Percentiles rank a stretch among this genome's conserved stretches.
Evolutionary conservation across 2,113 vertebrate species (phyloP).

Genomic region (Albula glossodonta): DNA sequence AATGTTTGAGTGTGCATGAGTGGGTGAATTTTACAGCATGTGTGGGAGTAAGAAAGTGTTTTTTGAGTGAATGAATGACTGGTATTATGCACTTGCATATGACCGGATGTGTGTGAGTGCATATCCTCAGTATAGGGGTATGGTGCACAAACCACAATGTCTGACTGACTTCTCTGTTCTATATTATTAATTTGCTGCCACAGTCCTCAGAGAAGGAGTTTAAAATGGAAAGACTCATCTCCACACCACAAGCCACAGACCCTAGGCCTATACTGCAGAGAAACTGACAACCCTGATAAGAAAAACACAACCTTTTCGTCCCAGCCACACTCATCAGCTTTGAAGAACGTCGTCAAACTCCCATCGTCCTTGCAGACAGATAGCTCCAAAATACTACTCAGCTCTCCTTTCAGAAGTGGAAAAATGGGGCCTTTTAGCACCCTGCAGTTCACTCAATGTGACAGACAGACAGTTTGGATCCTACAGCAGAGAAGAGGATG

Average conservation of each 20-base stretch:
- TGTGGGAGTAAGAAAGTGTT: conserved; percentile 32
- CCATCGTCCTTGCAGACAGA: background rate
- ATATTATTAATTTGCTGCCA: conserved; percentile 26
- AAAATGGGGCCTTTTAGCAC: background rate
- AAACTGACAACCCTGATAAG: conserved; percentile 52
- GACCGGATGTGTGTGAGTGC: conserved; percentile 1
- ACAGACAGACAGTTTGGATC: background rate
- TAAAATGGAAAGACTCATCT: conserved; percentile 38
- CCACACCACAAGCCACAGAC: conserved; percentile 33
- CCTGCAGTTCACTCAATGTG: background rate
- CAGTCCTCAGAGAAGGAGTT: conserved; percentile 21
- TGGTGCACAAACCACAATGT: conserved; percentile 34
- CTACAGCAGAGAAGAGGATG: background rate
- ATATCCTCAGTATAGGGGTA: conserved; percentile 22
- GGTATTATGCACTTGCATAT: background rate
- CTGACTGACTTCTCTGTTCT: conserved; percentile 24
- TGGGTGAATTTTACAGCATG: background rate
- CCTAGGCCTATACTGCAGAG: conserved; percentile 27
- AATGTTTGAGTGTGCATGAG: conserved; percentile 33
- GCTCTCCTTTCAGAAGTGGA: background rate
- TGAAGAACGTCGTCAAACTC: background rate
- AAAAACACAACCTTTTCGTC: conserved; percentile 36
- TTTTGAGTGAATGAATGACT: background rate
- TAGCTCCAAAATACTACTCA: background rate
- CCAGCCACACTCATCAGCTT: conserved; percentile 53